phyloP scores from a whole-genome alignment of 1,140 invertebrate species.

The Neotoxoptera formosana region DNA sequence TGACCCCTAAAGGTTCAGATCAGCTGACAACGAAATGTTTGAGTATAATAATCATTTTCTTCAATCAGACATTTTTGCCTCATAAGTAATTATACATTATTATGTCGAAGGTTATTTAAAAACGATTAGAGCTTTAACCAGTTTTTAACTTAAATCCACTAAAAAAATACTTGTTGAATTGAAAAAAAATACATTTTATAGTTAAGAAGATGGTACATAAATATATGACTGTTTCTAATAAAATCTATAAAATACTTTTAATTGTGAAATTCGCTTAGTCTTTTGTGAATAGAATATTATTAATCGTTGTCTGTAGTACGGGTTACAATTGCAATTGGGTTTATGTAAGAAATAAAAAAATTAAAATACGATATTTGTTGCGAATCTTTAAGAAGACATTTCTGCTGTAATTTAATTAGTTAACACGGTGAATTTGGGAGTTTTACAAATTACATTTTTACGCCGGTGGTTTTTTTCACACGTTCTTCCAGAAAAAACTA shows the following conservation, averaged over 20 bases:
- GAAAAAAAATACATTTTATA: neutral
- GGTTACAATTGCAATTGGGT: neutral
- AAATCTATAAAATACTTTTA: neutral
- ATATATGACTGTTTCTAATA: neutral
- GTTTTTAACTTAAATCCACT: neutral
- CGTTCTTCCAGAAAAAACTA: neutral
- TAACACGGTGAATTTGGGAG: neutral
- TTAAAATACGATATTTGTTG: neutral
- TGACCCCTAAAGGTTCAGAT: conserved; percentile 28
- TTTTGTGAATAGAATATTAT: neutral
- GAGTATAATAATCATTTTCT: neutral
- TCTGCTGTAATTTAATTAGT: neutral
- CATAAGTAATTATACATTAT: neutral
- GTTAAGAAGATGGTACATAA: neutral
- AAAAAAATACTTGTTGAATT: neutral
- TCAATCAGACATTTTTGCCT: neutral
- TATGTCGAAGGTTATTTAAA: neutral
- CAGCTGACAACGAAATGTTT: neutral
- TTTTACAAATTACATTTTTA: neutral
- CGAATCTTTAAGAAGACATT: neutral
- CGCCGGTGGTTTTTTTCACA: neutral
- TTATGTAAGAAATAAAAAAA: neutral
- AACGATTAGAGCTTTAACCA: neutral
- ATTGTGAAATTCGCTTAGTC: neutral
- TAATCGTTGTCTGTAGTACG: neutral